Percentiles rank a stretch among this genome's conserved stretches.
Conservation (phyloP, 2,797 vertebrate genomes). For the Philypnodon macrostomus region DNA sequence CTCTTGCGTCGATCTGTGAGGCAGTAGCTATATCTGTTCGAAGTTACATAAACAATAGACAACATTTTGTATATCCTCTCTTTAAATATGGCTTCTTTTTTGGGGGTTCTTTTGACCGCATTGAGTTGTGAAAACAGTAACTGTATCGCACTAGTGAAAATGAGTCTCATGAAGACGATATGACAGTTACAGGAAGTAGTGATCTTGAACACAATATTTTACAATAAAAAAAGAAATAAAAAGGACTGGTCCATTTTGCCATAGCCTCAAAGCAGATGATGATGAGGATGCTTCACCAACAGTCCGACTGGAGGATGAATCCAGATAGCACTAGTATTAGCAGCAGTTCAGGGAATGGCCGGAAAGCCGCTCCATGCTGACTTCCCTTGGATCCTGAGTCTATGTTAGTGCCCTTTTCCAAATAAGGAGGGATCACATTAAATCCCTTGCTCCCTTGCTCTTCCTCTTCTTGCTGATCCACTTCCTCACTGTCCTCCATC, state of each 20-base stretch:
- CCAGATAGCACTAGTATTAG: constrained; percentile 60
- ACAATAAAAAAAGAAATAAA: constrained; percentile 20
- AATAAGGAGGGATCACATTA: constrained; percentile 75
- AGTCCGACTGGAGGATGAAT: constrained; percentile 64
- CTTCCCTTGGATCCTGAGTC: constrained; percentile 69
- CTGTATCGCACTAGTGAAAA: no score
- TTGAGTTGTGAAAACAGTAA: no score
- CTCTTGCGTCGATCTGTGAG: no score
- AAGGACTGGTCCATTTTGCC: constrained; percentile 35
- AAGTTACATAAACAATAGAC: no score
- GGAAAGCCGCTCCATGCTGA: constrained; percentile 49
- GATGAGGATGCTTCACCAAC: constrained; percentile 42
- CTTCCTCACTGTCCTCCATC: constrained; percentile 75
- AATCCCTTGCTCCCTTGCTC: constrained; percentile 61
- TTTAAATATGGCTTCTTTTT: no score
- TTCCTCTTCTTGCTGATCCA: constrained; percentile 52
- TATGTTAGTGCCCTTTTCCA: constrained; percentile 73
- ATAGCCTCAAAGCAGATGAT: constrained; percentile 29
- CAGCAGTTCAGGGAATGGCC: constrained; percentile 42
- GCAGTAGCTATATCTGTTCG: no score
- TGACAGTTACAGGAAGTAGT: no score
- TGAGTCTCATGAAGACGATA: no score
- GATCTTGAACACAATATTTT: constrained; percentile 14
- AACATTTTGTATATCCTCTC: no score
- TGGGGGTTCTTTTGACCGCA: no score